Evolutionary conservation across 2,888 invertebrate genomes (phyloP), one percentile per base, ranked within the genome.

Genomic region (Odontocolon sp.): DNA sequence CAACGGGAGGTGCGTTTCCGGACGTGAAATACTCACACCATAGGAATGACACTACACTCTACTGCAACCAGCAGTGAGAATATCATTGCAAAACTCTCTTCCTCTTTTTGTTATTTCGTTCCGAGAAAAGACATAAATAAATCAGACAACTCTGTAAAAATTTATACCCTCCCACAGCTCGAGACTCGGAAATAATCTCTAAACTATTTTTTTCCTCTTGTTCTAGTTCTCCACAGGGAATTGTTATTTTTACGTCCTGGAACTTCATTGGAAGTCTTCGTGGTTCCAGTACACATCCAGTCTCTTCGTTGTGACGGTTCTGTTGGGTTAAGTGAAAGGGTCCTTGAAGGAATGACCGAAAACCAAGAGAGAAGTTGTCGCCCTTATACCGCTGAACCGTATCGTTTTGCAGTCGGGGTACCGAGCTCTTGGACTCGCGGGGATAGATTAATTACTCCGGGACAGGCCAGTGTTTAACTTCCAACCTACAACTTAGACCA

Each of bases 401-500:
- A 50, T 63, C 33, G 66, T 54, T 61, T 59, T 69, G 23, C 38
- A 63, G 21, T 31, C 45, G 45, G 57, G 31, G 47, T 59, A 54
- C 63, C 8, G 47, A 21, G 47, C 45, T 52, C 21, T 72, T 59
- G 57, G 70, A 67, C 76, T 78, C 73, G 52, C 59, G 64, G 63
- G 76, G 69, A 76, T 69, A 80, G 78, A 81, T 81, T 81, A 81
- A 81, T 81, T 81, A 79, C 80, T 66, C 69, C 66, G 68, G 79
- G 79, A 75, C 79, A 80, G 80, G 77, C 57, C 66, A 78, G 72
- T 78, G 72, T 79, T 78, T 80, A 80, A 80, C 79, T 80, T 79
- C 42, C 73, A 66, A 73, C 73, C 79, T 76, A 61, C 75, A 80
- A 80, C 74, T 78, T 80, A 66, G 63, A 50, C 64, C 54, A 57